phyloP scores from a whole-genome alignment of 2,113 vertebrate genomes.

The Stictonetta naevosa region DNA sequence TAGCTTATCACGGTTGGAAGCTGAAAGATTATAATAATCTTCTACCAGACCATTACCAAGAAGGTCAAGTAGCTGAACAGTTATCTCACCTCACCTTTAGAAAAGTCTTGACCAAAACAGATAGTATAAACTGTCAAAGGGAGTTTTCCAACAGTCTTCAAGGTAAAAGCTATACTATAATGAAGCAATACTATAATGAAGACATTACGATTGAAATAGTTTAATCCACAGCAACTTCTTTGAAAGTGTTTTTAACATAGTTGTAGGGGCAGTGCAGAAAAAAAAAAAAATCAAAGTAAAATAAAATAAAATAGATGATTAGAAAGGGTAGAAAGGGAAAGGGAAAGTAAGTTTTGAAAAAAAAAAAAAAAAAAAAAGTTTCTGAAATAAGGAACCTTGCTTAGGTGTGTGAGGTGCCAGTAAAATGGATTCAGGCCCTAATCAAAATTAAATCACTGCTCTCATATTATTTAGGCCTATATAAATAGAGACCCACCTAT shows the following conservation, averaged over 20 bases:
- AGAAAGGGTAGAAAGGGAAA: background rate
- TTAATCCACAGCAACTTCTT: background rate
- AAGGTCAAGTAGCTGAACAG: slow-evolving; percentile 61
- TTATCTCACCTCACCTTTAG: background rate
- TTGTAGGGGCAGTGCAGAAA: background rate
- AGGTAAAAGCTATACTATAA: background rate
- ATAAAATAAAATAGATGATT: background rate
- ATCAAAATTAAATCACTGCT: background rate
- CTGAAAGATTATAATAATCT: slow-evolving; percentile 66
- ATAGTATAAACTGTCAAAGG: background rate
- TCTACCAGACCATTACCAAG: slow-evolving; percentile 29
- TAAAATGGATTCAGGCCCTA: background rate
- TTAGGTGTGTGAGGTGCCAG: background rate
- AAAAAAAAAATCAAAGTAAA: background rate
- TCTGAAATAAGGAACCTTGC: background rate
- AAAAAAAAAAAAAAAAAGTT: background rate
- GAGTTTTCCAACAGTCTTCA: background rate
- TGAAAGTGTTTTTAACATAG: background rate
- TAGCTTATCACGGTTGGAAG: slow-evolving; percentile 52
- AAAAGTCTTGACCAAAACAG: slow-evolving; percentile 32
- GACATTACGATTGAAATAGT: background rate
- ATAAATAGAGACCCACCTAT: background rate
- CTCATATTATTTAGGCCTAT: background rate
- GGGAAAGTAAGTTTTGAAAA: background rate
- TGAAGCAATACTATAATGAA: background rate